phyloP scores from a whole-genome alignment of 2,888 invertebrate genomes.

The Lomographa bimaculata region DNA sequence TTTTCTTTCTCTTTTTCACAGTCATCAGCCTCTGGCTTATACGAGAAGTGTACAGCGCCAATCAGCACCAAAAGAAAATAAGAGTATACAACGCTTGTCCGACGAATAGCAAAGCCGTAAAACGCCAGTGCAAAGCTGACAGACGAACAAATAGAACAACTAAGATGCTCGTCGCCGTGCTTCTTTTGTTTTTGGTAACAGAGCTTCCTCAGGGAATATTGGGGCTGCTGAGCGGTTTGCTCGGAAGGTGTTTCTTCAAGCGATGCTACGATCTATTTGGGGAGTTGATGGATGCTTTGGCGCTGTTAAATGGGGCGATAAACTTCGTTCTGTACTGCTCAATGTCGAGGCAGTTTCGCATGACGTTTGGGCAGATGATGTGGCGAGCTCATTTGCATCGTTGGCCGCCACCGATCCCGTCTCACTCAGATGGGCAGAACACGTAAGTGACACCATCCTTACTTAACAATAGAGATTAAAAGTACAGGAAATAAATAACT shows the following conservation, averaged over 20 bases:
- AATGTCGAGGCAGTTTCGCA: conserved; percentile 96
- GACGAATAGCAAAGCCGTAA: conserved; percentile 61
- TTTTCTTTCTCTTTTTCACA: conserved; percentile 89
- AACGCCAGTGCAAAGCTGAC: conserved; percentile 70
- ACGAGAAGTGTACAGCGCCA: conserved; percentile 89
- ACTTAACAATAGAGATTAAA: no score
- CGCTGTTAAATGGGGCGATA: conserved; percentile 95
- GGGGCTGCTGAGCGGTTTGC: conserved; percentile 64
- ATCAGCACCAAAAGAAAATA: conserved; percentile 86
- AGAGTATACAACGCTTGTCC: conserved; percentile 74
- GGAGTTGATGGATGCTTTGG: conserved; percentile 95
- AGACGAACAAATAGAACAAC: conserved; percentile 90
- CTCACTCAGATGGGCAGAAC: conserved; percentile 85
- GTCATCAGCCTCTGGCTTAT: conserved; percentile 88
- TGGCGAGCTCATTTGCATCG: conserved; percentile 71
- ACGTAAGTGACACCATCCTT: conserved; percentile 83
- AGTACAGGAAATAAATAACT: no score
- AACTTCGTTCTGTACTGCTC: conserved; percentile 97
- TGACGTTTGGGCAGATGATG: conserved; percentile 75
- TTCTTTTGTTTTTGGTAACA: conserved; percentile 93
- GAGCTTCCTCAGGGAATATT: conserved; percentile 93
- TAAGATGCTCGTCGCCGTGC: conserved; percentile 93
- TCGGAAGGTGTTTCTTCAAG: conserved; percentile 88
- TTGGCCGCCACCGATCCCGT: conserved; percentile 76
- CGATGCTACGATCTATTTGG: conserved; percentile 92